Percentiles rank a stretch among this genome's conserved stretches.
These are phyloP conservation scores for Drosophila pseudotalamancana DNA, from an alignment of 2,888 invertebrate species.

Conservation along the genomic window DNA sequence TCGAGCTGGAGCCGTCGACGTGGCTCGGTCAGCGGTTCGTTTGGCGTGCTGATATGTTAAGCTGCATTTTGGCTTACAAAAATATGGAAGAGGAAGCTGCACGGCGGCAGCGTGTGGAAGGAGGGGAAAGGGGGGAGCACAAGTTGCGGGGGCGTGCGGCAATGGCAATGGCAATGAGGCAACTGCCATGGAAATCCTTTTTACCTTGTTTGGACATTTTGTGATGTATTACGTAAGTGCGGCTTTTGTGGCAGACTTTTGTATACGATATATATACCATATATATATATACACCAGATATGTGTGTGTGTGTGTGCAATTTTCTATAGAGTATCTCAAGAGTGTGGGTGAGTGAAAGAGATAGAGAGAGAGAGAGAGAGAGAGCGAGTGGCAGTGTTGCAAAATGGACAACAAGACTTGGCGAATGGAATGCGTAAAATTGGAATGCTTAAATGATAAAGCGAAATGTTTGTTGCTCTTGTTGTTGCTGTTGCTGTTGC, in stretches of 20 bases:
- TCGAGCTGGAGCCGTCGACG: slow-evolving; percentile 9
- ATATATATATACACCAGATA: slow-evolving; percentile 1
- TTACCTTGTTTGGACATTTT: slow-evolving; percentile 78
- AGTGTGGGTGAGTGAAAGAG: background rate
- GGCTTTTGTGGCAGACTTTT: slow-evolving; percentile 70
- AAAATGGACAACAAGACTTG: slow-evolving; percentile 52
- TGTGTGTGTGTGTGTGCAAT: slow-evolving; percentile 27
- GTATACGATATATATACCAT: slow-evolving; percentile 23
- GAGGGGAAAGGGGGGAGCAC: background rate
- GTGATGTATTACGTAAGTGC: slow-evolving; percentile 80
- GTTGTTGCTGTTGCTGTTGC: slow-evolving; percentile 4
- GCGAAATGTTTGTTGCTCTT: slow-evolving; percentile 31
- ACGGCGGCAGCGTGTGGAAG: too few species aligned
- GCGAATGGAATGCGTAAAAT: slow-evolving; percentile 50
- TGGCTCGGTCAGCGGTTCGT: slow-evolving; percentile 70
- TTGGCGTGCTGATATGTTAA: slow-evolving; percentile 71
- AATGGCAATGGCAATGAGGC: slow-evolving; percentile 60
- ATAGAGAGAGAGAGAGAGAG: too few species aligned
- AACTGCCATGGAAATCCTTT: slow-evolving; percentile 68
- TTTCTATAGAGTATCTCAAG: slow-evolving; percentile 45
- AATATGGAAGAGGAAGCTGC: slow-evolving; percentile 58
- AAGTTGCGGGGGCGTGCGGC: background rate
- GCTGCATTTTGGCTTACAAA: slow-evolving; percentile 79
- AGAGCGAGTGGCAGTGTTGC: slow-evolving; percentile 35
- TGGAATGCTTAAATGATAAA: slow-evolving; percentile 74